Base-by-base conservation (phyloP, 2,113 vertebrate species). In the Pelecanoides urinatrix region DNA sequence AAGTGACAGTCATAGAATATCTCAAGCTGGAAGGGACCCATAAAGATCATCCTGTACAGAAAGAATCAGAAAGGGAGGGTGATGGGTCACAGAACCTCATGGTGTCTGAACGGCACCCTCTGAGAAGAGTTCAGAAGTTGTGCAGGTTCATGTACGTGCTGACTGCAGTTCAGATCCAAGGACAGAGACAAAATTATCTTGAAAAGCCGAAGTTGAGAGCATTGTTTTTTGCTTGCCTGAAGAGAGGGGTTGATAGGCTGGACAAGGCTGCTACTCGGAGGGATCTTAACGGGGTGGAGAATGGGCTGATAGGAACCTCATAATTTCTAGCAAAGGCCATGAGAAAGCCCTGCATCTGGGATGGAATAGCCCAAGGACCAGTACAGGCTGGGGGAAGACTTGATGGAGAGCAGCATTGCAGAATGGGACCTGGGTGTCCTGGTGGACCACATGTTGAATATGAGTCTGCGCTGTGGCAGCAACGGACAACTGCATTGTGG, bases 401-500 rank as follows among this genome's bases (percentile, higher is more conserved):
- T 47, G 27, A 15, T 56, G 56, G 71, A 50, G 71, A 72, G 74
- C 47, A 63, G 19, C 56, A 50, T 50, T 94, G 70, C 19, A 40
- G 73, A 44, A 61, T 27, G 76, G 34, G 34, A 84, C 32, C n/a
- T 0, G 0, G 20, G 18, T 42, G 27, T 45, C 47, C 23, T 77
- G 56, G 13, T n/a, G 32, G 47, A 26, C 10, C 20, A 9, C 4
- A 0, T 5, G 9, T 17, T 67, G 44, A 75, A 5, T 36, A 11
- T 0, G 9, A 36, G 38, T 16, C 55, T 32, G 4, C 20, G 16
- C 42, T 62, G 36, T 38, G 67, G 77, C n/a, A 16, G 32, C 0
- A 32, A 59, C 59, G 83, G 55, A 52, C 34, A 50, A 2, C 21
- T 0, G 0, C 9, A 0, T 16, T 44, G 32, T n/a, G 59, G 66